Base-by-base conservation (phyloP, 2,797 vertebrate genomes). In the Hydrocynus forskahlii region DNA sequence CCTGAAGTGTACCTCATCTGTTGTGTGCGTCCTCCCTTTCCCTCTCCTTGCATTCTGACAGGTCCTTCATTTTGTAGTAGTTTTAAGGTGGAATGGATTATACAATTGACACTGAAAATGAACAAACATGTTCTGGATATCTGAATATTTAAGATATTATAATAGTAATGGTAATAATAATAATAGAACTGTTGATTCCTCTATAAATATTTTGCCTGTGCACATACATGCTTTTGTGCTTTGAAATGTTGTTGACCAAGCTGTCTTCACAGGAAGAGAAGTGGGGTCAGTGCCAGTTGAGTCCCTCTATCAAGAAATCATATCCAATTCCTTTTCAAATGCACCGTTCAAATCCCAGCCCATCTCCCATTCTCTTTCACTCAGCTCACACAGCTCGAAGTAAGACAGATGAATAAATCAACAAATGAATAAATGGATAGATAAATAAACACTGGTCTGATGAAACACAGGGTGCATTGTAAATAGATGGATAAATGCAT, bases 261-360 rank as follows among this genome's bases (percentile, higher is more conserved):
- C 70, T 82, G 45, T n/a, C 29, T 69, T 82, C 55, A 71, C 45
- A 78, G 50, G 54, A 80, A 71, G 50, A 21, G 52, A 50, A 52
- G 54, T 78, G 69, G 81, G 70, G 77, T 83, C 80, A 83, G 43
- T 45, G 45, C 66, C 68, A 62, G 50, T 38, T 29, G 35, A 59
- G 38, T 67, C 70, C 74, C 50, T 81, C 66, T 57, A 78, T 80
- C 62, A 67, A 43, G 54, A 71, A 59, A 62, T 52, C 48, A 76
- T 87, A 76, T 87, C 68, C 76, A 83, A 88, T 87, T 88, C 87
- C 83, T 84, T 85, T 88, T 89, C 81, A 89, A 86, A 88, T 78
- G 29, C 48, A 60, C 73, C 76, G 50, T 69, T 79, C 68, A 85
- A 87, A 79, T 86, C 83, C 86, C 81, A 75, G 62, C 70, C 78